Conservation (phyloP, 1,140 invertebrate species). For the Drosophila kohkoa region DNA sequence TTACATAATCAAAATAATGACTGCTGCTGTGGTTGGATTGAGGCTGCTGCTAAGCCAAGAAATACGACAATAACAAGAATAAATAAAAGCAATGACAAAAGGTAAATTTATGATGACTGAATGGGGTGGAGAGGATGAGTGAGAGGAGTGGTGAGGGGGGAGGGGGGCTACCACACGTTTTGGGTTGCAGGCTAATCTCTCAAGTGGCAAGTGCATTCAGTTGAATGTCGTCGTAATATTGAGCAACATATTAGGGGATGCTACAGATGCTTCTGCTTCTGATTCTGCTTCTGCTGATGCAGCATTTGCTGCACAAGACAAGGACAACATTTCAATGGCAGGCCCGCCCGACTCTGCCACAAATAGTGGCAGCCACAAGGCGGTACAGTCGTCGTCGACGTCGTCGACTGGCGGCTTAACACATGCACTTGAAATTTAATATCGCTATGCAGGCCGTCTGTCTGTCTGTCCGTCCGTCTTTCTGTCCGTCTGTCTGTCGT, state of each 20-base stretch:
- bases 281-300: too few relatives aligned
- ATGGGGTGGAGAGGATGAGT: not conserved
- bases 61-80: constrained; percentile 68
- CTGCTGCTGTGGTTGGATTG: constrained; percentile 31
- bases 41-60: constrained; percentile 54
- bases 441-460: constrained; percentile 52
- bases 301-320: constrained; percentile 53
- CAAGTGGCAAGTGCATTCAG: constrained; percentile 82
- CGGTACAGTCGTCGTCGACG: not conserved
- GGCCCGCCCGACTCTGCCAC: constrained; percentile 11
- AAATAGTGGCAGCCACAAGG: constrained; percentile 40
- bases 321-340: constrained; percentile 77
- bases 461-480: too few relatives aligned
- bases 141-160: not conserved
- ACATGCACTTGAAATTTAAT: constrained; percentile 83
- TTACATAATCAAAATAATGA: constrained; percentile 83
- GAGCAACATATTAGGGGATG: constrained; percentile 33
- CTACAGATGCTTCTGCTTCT: constrained; percentile 48
- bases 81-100: constrained; percentile 77
- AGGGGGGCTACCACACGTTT: constrained; percentile 10
- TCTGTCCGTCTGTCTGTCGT: constrained; percentile 9
- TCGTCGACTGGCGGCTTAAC: constrained; percentile 55
- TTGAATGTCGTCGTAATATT: constrained; percentile 74
- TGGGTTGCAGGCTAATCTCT: constrained; percentile 69
- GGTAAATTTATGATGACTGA: constrained; percentile 67